These are phyloP conservation scores for Lagocephalus sceleratus DNA, from an alignment of 2,797 vertebrate genomes.

Conservation along the genomic window DNA sequence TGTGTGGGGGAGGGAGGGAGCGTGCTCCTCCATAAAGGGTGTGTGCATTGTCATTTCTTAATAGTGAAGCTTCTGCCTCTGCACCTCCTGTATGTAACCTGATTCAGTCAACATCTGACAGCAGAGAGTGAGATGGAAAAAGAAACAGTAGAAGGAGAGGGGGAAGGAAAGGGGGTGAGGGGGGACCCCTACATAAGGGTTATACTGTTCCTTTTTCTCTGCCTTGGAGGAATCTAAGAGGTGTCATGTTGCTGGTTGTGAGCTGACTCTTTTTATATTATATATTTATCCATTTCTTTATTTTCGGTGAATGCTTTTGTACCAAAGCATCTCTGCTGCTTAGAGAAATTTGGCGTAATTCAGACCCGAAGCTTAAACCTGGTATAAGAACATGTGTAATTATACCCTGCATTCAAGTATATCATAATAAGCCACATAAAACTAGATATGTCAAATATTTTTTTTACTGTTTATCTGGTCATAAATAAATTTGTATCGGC, in stretches of 20 bases:
- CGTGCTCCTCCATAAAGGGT: constrained; percentile 53
- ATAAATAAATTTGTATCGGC: too few relatives aligned
- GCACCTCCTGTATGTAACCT: constrained; percentile 72
- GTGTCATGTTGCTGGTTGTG: constrained; percentile 37
- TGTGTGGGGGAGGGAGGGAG: constrained; percentile 35
- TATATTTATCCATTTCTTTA: constrained; percentile 4
- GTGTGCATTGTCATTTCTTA: constrained; percentile 70
- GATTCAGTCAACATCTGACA: constrained; percentile 82
- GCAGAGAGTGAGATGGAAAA: constrained; percentile 67
- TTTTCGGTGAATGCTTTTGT: neutral
- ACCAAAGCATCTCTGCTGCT: neutral
- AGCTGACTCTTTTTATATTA: constrained; percentile 24
- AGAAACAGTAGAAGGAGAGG: constrained; percentile 48
- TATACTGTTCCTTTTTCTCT: constrained; percentile 56
- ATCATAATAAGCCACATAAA: too few relatives aligned
- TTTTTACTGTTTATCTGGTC: too few relatives aligned
- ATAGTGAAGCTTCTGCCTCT: constrained; percentile 60
- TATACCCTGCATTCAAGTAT: too few relatives aligned
- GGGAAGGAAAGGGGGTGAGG: constrained; percentile 41
- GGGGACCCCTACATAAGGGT: constrained; percentile 64
- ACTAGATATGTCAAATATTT: too few relatives aligned
- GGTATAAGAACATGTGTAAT: too few relatives aligned
- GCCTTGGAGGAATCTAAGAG: constrained; percentile 36
- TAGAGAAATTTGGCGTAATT: too few relatives aligned
- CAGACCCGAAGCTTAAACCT: too few relatives aligned